Percentiles rank a stretch among this genome's conserved stretches.
phyloP scores from a whole-genome alignment of 1,140 invertebrate species.

The Onthophagus taurus region DNA sequence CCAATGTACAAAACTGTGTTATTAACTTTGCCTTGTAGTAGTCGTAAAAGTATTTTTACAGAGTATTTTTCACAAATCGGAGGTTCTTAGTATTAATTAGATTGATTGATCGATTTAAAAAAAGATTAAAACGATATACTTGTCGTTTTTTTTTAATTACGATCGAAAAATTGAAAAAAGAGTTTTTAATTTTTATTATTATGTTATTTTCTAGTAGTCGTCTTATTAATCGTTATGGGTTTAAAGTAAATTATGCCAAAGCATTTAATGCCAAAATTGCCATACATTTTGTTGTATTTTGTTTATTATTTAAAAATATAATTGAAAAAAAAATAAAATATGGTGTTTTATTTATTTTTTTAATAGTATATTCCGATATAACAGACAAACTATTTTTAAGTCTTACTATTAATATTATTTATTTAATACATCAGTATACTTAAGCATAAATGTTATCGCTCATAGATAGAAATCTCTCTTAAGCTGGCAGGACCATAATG shows the following conservation, averaged over 20 bases:
- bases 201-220: constrained; percentile 15
- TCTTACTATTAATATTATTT: too few relatives aligned
- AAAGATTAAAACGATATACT: neutral
- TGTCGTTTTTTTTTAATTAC: neutral
- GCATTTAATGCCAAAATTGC: constrained; percentile 41
- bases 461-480: too few relatives aligned
- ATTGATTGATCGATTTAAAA: constrained; percentile 3
- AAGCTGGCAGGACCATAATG: too few relatives aligned
- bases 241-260: constrained; percentile 33
- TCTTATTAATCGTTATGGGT: constrained; percentile 18
- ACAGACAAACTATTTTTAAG: too few relatives aligned
- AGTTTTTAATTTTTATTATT: constrained; percentile 16
- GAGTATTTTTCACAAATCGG: constrained; percentile 31
- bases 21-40: constrained; percentile 32
- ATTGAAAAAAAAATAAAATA: constrained; percentile 4
- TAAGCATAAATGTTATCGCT: too few relatives aligned
- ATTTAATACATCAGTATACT: too few relatives aligned
- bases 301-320: constrained; percentile 12
- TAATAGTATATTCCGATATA: neutral
- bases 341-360: neutral
- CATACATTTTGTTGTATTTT: constrained; percentile 35
- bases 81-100: constrained; percentile 11
- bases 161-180: constrained; percentile 10
- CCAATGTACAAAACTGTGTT: constrained; percentile 18
- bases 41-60: constrained; percentile 37